Evolutionary conservation across 2,888 invertebrate species (phyloP), one percentile per base, ranked within the genome.

Genomic region (Macrosiphum euphorbiae): DNA sequence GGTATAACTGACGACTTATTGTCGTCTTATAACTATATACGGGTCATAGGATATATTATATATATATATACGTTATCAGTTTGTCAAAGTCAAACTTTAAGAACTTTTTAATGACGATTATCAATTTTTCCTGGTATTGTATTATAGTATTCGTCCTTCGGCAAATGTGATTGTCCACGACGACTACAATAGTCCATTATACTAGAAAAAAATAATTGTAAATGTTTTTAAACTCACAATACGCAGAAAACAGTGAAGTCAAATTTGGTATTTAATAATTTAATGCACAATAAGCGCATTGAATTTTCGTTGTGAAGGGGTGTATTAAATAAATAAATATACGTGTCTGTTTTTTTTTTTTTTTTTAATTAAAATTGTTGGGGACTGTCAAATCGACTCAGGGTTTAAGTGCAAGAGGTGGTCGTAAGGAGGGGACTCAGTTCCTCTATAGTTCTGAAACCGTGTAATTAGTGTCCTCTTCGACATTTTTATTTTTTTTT

Each of bases 251-350:
- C 35, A 35, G 35, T 0, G 20, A 35, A 20, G 20, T 35, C 3
- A 20, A 78, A 78, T 78, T 78, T 78, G 8, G 35, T 78, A 35
- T 78, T 78, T 20, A 78, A 78, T 78, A 78, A 78, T 35, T 78
- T 24, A 78, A 78, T 78, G 35, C 78, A 78, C 35, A 78, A 78
- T 58, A 58, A 58, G 58, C 58, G 8, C 58, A 58, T 58, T 78
- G 35, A 11, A 78, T 78, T 78, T 78, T 78, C 35, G 20, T 78
- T 41, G 35, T 78, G 35, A 78, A 78, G 20, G 78, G 78, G 78
- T 35, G 78, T 35, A 35, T 78, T 78, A 78, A 78, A 78, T 78
- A 78, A 35, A 78, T 78, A 67, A n/a, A 78, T 78, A 78, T 78
- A 78, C 8, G 78, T 78, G 7, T 78, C 78, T 35, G 20, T 20